These are phyloP conservation scores for Zaprionus vittiger DNA, from an alignment of 1,140 invertebrate genomes.

Conservation along the genomic window DNA sequence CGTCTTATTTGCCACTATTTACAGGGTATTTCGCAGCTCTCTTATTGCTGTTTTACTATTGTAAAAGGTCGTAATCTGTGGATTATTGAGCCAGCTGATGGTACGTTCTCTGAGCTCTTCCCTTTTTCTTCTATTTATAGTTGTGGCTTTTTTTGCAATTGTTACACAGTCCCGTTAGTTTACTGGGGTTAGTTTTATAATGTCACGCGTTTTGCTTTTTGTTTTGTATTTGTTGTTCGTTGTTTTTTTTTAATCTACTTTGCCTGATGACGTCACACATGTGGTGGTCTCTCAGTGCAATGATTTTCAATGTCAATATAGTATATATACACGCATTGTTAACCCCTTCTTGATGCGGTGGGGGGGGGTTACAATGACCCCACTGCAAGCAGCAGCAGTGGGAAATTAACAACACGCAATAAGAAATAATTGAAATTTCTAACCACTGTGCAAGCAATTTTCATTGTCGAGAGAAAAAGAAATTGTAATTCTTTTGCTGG, in stretches of 20 bases:
- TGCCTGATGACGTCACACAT: constrained; percentile 45
- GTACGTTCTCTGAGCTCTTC: constrained; percentile 21
- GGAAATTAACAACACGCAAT: constrained; percentile 41
- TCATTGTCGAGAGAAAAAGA: constrained; percentile 4
- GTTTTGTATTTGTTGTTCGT: background rate
- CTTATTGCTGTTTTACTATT: constrained; percentile 13
- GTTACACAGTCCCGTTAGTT: constrained; percentile 12
- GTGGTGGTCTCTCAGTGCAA: constrained; percentile 20
- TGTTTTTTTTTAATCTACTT: constrained; percentile 42
- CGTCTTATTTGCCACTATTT: background rate
- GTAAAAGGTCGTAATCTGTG: constrained; percentile 40
- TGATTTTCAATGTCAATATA: constrained; percentile 60
- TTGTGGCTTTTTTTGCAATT: constrained; percentile 20
- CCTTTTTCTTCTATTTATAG: constrained; percentile 32
- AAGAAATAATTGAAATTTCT: constrained; percentile 31
- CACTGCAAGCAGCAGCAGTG: background rate
- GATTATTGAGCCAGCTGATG: constrained; percentile 43
- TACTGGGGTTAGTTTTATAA: constrained; percentile 25
- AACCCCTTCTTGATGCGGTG: constrained; percentile 24
- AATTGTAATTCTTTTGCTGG: background rate
- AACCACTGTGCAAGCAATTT: constrained; percentile 38
- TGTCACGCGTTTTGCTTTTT: constrained; percentile 44
- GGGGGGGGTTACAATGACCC: constrained; percentile 16
- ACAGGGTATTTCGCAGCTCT: constrained; percentile 15
- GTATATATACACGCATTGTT: constrained; percentile 26